Percentiles rank a stretch among this genome's conserved stretches.
Evolutionary conservation across 2,888 invertebrate genomes (phyloP).

Genomic region (Neocrepidodera transversa): DNA sequence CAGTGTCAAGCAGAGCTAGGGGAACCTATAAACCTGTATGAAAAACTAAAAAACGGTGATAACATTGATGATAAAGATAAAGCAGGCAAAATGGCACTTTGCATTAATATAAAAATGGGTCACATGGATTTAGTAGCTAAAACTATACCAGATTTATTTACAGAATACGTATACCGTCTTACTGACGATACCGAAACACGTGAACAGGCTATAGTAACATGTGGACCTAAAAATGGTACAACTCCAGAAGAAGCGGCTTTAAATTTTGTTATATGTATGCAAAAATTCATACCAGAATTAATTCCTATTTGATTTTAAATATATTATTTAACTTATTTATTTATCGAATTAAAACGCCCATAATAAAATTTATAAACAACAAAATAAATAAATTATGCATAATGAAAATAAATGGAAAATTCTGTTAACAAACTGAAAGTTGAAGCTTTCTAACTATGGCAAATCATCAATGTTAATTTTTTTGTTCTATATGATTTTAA

Average conservation of each 20-base stretch:
- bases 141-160: background rate
- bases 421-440: no score
- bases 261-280: conserved; percentile 1
- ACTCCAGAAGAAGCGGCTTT: background rate
- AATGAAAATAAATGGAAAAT: no score
- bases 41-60: background rate
- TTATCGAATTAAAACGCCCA: no score
- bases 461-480: no score
- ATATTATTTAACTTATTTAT: no score
- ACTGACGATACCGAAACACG: background rate
- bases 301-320: no score
- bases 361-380: no score
- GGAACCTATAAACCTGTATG: background rate
- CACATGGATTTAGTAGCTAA: background rate
- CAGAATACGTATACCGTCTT: background rate
- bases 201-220: background rate
- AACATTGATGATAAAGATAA: background rate
- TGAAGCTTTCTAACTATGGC: no score
- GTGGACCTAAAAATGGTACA: background rate
- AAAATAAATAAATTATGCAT: no score
- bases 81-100: conserved; percentile 5
- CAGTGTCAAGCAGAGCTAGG: background rate
- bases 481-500: no score
- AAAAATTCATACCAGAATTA: no score
- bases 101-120: conserved; percentile 1